Evolutionary conservation across 2,113 vertebrate species (phyloP), one percentile per base, ranked within the genome.

Genomic region (Muscicapa adusta): DNA sequence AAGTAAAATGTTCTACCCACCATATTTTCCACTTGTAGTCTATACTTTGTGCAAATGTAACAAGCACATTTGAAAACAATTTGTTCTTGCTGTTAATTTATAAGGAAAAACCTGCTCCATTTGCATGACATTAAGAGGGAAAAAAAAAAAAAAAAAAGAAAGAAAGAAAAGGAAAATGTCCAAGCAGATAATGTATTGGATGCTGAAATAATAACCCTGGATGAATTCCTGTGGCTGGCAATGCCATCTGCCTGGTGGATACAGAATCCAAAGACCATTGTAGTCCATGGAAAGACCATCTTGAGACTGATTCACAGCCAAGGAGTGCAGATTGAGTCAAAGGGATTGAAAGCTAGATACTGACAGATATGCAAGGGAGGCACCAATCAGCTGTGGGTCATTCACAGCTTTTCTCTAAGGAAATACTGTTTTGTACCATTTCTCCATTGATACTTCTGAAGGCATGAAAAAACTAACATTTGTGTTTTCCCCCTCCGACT

Each of bases 181-280:
- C 47, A 86, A 53, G 28, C 22, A 83, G 63, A 80, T 40, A 47
- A 88, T 12, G 40, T 54, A 51, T 84, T 94, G 82, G 53, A 67
- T 61, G 45, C 24, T 22, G 48, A 29, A 23, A 33, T 94, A 95
- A 96, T 71, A 95, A 93, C 68, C 66, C 91, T 94, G 91, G 85
- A 76, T 29, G 73, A 91, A 90, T 93, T 96, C 76, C 86, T 86
- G 88, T 40, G 75, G 89, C 77, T 95, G 91, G 93, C 54, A 79
- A 95, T 93, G 63, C 94, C 96, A 96, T 91, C 96, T 97, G 93
- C 85, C 95, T 84, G 43, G 40, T 23, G 12, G 28, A 60, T 68
- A 20, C 28, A 88, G 48, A 74, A 86, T 89, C 76, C 84, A 89
- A 81, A 75, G 61, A 77, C 31, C 36, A 40, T 0, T 45, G 34